These are phyloP conservation scores for Eurosta solidaginis DNA, from an alignment of 1,140 invertebrate genomes.

Conservation along the genomic window DNA sequence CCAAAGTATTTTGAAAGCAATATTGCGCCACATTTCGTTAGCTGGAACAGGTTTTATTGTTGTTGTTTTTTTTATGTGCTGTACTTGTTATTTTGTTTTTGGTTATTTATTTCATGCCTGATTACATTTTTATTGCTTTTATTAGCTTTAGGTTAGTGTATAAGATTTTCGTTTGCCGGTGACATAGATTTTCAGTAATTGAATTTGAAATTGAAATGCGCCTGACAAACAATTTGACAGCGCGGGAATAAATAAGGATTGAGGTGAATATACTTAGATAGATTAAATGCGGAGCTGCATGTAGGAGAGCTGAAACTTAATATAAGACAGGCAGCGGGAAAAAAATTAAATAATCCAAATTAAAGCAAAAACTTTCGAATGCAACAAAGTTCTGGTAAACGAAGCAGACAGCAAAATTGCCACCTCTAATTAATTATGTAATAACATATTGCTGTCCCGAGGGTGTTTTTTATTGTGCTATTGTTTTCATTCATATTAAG, in stretches of 20 bases:
- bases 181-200: constrained; percentile 11
- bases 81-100: not conserved
- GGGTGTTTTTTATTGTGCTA: no score
- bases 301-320: no score
- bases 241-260: not conserved
- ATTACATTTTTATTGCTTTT: constrained; percentile 12
- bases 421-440: no score
- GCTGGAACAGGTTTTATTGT: not conserved
- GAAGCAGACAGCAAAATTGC: no score
- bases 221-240: not conserved
- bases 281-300: not conserved
- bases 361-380: no score
- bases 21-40: not conserved
- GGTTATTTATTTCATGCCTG: not conserved
- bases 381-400: no score
- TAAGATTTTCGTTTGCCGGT: not conserved
- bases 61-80: not conserved
- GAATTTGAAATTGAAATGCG: constrained; percentile 18
- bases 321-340: no score
- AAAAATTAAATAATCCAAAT: no score
- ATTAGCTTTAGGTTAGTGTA: not conserved
- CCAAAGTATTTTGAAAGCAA: not conserved
- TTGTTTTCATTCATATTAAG: no score
- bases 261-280: not conserved
- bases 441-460: no score